These are phyloP conservation scores for Bos javanicus DNA, from an alignment of 2,113 vertebrate species.

Conservation along the genomic window DNA sequence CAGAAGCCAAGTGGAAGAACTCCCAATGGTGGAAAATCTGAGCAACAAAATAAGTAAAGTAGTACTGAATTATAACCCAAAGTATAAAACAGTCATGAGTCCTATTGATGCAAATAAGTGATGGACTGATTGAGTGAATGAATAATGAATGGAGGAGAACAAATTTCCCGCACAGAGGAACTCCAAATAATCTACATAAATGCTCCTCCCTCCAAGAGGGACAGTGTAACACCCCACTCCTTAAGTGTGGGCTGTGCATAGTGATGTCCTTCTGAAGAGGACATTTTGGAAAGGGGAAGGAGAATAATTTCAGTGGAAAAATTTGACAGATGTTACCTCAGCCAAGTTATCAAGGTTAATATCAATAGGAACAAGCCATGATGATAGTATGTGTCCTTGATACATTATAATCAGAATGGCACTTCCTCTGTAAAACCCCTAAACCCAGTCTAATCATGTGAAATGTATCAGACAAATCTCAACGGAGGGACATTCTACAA, in stretches of 20 bases:
- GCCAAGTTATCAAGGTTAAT: not conserved
- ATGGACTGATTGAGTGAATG: not conserved
- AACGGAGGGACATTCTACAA: not conserved
- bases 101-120: not conserved
- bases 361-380: not conserved
- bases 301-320: not conserved
- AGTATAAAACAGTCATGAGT: not conserved
- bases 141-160: not conserved
- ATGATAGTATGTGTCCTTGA: not conserved
- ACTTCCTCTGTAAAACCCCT: not conserved
- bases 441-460: not conserved
- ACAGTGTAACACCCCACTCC: not conserved
- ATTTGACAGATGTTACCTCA: not conserved
- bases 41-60: not conserved
- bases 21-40: not conserved
- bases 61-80: not conserved
- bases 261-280: not conserved
- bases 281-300: not conserved
- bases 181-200: not conserved
- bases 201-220: not conserved
- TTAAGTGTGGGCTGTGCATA: not conserved
- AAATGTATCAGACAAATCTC: not conserved
- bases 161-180: not conserved
- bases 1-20: not conserved
- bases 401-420: not conserved